Percentiles rank a stretch among this genome's conserved stretches.
These are phyloP conservation scores for Myotis pilosus DNA, from an alignment of 2,797 vertebrate species.

Conservation along the genomic window DNA sequence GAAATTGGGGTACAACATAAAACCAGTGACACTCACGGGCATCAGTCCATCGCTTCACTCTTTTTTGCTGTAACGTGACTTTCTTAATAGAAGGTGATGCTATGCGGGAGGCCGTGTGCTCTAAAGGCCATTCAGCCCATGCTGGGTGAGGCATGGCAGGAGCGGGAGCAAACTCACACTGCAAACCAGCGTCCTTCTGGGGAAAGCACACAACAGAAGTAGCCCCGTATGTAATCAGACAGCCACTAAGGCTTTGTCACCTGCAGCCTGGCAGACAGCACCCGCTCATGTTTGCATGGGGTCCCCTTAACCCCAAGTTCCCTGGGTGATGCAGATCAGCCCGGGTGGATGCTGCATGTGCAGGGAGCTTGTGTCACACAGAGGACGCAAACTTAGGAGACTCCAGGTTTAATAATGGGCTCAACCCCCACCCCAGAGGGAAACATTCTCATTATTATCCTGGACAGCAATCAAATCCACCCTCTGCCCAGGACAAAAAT, in stretches of 20 bases:
- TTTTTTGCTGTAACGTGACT: background rate
- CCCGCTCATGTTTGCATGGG: background rate
- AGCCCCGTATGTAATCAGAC: background rate
- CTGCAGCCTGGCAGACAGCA: background rate
- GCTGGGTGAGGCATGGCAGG: background rate
- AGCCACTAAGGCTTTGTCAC: background rate
- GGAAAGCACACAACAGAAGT: background rate
- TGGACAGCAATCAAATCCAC: background rate
- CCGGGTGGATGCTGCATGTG: accelerated
- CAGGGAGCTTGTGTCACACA: background rate
- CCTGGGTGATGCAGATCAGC: too few relatives aligned
- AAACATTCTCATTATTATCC: background rate
- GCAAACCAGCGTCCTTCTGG: background rate
- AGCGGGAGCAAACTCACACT: background rate
- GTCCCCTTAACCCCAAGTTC: background rate
- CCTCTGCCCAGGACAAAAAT: background rate
- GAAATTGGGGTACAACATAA: background rate
- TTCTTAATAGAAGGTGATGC: background rate
- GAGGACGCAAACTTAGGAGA: background rate
- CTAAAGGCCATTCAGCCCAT: background rate
- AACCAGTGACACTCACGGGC: background rate
- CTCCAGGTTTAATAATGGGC: background rate
- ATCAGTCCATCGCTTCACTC: background rate
- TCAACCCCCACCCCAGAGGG: background rate
- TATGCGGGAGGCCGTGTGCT: background rate